Conservation (phyloP, 2,797 vertebrate species). For the Sebastes cheni region DNA sequence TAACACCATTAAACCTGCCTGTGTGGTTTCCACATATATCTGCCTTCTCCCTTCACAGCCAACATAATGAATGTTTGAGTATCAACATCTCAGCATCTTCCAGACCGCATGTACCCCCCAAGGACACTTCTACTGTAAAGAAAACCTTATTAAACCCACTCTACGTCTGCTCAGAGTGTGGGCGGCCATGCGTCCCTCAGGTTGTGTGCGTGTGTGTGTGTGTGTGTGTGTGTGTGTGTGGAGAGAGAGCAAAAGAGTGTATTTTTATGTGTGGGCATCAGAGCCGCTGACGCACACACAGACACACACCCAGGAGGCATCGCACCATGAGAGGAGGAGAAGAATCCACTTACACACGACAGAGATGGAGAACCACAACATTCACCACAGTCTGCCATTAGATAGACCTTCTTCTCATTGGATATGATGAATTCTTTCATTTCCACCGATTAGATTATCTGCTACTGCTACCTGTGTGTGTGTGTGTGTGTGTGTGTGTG, state of each 20-base stretch:
- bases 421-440: constrained; percentile 80
- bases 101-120: neutral
- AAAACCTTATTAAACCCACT: constrained; percentile 15
- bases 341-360: constrained; percentile 71
- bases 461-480: neutral
- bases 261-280: constrained; percentile 32
- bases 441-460: constrained; percentile 68
- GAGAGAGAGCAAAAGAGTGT: neutral
- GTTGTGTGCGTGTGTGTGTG: neutral
- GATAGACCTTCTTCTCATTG: constrained; percentile 18
- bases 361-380: constrained; percentile 45
- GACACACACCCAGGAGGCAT: constrained; percentile 32
- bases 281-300: constrained; percentile 41
- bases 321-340: constrained; percentile 18
- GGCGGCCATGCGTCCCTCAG: neutral
- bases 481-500: neutral
- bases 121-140: neutral
- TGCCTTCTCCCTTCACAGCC: neutral
- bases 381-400: constrained; percentile 5
- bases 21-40: neutral
- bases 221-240: neutral
- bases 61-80: neutral
- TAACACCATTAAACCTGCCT: neutral
- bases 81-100: neutral
- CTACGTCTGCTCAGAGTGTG: neutral